Evolutionary conservation across 2,888 invertebrate species (phyloP), one percentile per base, ranked within the genome.

Genomic region (Thymelicus sylvestris): DNA sequence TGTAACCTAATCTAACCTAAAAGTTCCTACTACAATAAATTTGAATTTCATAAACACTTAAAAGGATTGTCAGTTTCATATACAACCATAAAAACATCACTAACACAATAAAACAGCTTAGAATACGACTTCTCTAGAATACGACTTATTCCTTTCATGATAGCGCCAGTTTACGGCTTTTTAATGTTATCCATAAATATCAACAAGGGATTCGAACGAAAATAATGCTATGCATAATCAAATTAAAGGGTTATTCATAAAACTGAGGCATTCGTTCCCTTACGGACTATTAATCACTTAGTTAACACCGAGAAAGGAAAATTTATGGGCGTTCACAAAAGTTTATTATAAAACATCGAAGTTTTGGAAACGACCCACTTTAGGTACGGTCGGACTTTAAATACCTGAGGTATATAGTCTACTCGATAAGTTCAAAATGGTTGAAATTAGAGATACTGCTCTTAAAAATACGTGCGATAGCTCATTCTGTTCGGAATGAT

Each of bases 161-260:
- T 64, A 50, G 59, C 48, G 69, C 44, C 10, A 44, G 48, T 64
- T 69, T 69, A 70, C 52, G 39, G 47, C 70, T n/a, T 52, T 70
- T 70, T 66, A 66, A 86, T 83, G 79, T 77, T 73, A 67, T 66
- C 74, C 76, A 81, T 86, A 86, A 87, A 87, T 85, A 83, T 74
- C 71, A 79, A 70, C 59, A 60, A 41, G 50, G 60, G 60, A 66
- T 80, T 78, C 81, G 77, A 82, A 80, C 80, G 81, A 79, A 78
- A 81, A 81, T 82, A 82, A 83, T 79, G 75, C 77, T 75, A 82
- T 79, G 77, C 75, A 73, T 83, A 81, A 86, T 84, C 80, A 81
- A 84, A 84, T 85, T 81, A 85, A 72, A 77, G 79, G 78, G 78
- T 79, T 81, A 80, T 70, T 70, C 81, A 81, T 86, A 86, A 84